A percentile compares a stretch with the other conserved stretches of the same genome.
Conservation (phyloP, 2,113 vertebrate genomes). For the Gopherus evgoodei region DNA sequence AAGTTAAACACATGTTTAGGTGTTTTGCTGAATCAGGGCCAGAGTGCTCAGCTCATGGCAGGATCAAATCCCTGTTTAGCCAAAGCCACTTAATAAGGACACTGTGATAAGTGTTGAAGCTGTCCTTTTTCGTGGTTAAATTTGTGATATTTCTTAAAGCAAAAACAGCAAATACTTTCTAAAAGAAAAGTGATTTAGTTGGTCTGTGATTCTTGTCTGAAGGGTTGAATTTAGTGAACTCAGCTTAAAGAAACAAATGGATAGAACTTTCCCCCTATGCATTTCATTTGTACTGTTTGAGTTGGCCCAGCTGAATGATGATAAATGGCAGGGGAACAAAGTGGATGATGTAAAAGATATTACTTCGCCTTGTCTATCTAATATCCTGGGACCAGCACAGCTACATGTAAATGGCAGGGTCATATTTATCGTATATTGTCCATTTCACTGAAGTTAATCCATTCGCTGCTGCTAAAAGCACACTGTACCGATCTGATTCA, state of each 20-base stretch:
- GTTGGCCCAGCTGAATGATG: neutral
- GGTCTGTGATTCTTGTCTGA: neutral
- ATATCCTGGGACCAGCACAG: neutral
- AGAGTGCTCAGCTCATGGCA: accelerated
- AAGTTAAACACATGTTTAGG: neutral
- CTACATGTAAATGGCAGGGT: neutral
- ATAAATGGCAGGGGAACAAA: neutral
- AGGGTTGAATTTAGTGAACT: neutral
- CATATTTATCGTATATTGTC: neutral
- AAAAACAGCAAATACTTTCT: neutral
- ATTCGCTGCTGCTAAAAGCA: neutral
- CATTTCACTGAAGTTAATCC: neutral
- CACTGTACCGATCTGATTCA: neutral
- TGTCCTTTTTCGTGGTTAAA: neutral
- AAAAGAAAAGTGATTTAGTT: neutral
- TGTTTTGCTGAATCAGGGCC: neutral
- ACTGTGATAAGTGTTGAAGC: neutral
- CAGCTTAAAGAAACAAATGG: neutral
- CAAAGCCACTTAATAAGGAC: neutral
- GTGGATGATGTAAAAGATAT: neutral
- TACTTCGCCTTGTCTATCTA: neutral
- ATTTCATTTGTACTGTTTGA: neutral
- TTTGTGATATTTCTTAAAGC: neutral
- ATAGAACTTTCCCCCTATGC: neutral
- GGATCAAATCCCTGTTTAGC: neutral